These are phyloP conservation scores for Tipula unca DNA, from an alignment of 2,888 invertebrate species.

Conservation along the genomic window DNA sequence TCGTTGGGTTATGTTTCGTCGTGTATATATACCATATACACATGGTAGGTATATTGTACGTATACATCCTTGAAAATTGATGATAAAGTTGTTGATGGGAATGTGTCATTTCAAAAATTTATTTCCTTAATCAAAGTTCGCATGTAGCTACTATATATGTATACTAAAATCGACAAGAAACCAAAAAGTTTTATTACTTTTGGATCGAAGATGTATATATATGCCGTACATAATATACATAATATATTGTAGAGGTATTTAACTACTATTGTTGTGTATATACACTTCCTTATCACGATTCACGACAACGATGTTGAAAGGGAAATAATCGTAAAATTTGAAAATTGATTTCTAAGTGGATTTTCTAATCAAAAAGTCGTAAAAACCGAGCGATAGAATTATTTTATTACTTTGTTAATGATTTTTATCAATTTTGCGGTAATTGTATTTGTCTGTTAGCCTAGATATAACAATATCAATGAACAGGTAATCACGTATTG, in stretches of 20 bases:
- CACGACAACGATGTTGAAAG: background rate
- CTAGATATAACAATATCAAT: background rate
- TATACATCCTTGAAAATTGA: background rate
- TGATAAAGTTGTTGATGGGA: background rate
- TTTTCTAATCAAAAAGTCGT: slow-evolving; percentile 2
- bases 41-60: background rate
- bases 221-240: too few species aligned
- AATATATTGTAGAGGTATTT: background rate
- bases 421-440: background rate
- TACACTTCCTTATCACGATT: background rate
- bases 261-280: background rate
- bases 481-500: background rate
- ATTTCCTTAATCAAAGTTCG: background rate
- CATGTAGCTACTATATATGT: too few species aligned
- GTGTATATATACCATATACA: background rate
- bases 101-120: background rate
- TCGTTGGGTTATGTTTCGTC: background rate
- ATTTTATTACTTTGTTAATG: background rate
- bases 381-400: background rate
- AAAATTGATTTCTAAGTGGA: slow-evolving; percentile 14
- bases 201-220: background rate
- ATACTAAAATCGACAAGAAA: background rate
- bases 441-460: background rate
- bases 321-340: background rate
- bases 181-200: background rate